Evolutionary conservation across 2,113 vertebrate species (phyloP).

Genomic region (Dipodomys spectabilis): DNA sequence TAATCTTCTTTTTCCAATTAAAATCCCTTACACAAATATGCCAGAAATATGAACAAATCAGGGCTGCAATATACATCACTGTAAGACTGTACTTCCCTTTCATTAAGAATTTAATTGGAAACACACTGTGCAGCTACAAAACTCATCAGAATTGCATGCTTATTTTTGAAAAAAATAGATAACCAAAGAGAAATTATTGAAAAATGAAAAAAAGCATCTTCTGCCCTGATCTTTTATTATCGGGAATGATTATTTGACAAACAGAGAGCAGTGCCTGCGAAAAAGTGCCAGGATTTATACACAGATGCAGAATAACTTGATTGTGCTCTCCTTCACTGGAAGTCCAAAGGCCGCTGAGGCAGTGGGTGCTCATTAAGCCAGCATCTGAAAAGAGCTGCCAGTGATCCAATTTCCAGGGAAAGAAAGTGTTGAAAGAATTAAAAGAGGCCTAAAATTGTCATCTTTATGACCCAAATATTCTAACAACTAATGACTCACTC

Average conservation of each 20-base stretch:
- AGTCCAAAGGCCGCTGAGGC: conserved; percentile 51
- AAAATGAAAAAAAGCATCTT: conserved; percentile 70
- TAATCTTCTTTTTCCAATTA: not conserved
- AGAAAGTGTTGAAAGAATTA: conserved; percentile 43
- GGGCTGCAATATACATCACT: conserved; percentile 71
- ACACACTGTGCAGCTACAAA: conserved; percentile 80
- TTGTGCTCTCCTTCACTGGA: conserved; percentile 39
- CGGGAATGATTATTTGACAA: conserved; percentile 83
- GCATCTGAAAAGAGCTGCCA: conserved; percentile 54
- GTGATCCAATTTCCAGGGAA: conserved; percentile 51
- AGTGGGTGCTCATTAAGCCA: conserved; percentile 21
- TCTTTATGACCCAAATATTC: not conserved
- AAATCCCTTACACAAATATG: not conserved
- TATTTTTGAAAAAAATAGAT: conserved; percentile 78
- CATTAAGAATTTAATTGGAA: conserved; percentile 85
- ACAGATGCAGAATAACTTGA: conserved; percentile 72
- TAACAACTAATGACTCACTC: not conserved
- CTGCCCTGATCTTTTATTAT: conserved; percentile 74
- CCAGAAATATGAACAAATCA: conserved; percentile 69
- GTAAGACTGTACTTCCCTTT: conserved; percentile 78
- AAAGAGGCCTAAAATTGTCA: not conserved
- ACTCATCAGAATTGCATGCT: conserved; percentile 79
- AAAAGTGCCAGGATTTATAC: conserved; percentile 57
- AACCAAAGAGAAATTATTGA: conserved; percentile 83
- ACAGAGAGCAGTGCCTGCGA: conserved; percentile 70